A percentile compares a stretch with the other conserved stretches of the same genome.
Conservation (phyloP, 2,888 invertebrate species). For the Phengaris alcon region DNA sequence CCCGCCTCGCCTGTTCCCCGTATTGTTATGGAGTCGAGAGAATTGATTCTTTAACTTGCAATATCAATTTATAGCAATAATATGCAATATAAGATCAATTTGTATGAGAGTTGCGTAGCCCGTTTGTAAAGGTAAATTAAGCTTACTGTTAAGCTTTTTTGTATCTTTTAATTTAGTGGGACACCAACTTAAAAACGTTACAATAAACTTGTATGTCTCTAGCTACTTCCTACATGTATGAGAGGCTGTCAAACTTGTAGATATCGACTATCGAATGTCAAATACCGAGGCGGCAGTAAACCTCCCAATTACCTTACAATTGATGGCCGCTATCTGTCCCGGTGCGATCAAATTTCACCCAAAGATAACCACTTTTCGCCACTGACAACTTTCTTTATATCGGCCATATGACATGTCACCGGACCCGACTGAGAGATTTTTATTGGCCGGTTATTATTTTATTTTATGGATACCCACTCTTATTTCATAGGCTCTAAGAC, state of each 20-base stretch:
- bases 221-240: background rate
- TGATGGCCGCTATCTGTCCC: conserved; percentile 62
- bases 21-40: conserved; percentile 60
- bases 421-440: conserved; percentile 61
- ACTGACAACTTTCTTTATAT: conserved; percentile 54
- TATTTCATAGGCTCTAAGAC: conserved; percentile 72
- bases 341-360: conserved; percentile 66
- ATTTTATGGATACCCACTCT: conserved; percentile 76
- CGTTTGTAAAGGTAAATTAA: too few relatives aligned
- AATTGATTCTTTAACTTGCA: conserved; percentile 52
- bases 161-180: too few relatives aligned
- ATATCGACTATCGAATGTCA: conserved; percentile 14
- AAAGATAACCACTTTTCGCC: conserved; percentile 57
- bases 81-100: background rate
- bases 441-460: conserved; percentile 78
- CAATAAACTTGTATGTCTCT: too few relatives aligned
- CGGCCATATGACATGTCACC: conserved; percentile 70
- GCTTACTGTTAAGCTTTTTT: too few relatives aligned
- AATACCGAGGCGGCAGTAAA: conserved; percentile 61
- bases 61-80: conserved; percentile 27
- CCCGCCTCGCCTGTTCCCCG: conserved; percentile 59
- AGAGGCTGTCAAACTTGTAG: background rate
- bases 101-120: too few relatives aligned
- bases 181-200: too few relatives aligned
- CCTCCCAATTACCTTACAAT: conserved; percentile 71